These are phyloP conservation scores for Thomomys bottae DNA, from an alignment of 2,113 vertebrate genomes.

Conservation along the genomic window DNA sequence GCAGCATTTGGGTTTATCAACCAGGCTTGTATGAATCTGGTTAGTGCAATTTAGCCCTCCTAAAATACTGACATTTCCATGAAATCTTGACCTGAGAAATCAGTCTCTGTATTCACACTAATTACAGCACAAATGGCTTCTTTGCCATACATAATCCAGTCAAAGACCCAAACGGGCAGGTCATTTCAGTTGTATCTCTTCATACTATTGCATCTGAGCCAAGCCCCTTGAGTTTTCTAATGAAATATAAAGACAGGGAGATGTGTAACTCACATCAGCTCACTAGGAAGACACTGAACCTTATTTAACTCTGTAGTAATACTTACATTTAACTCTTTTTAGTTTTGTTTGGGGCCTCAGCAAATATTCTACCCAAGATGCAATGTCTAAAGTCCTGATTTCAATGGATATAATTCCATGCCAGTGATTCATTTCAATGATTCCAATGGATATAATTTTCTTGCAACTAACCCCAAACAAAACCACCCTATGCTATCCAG, in stretches of 20 bases:
- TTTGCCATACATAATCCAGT: not conserved
- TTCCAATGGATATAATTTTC: not conserved
- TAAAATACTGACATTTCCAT: not conserved
- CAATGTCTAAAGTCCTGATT: not conserved
- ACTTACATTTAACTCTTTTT: not conserved
- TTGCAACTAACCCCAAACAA: constrained; percentile 22
- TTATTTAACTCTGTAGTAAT: not conserved
- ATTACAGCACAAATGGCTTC: not conserved
- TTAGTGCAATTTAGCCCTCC: not conserved
- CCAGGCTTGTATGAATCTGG: not conserved
- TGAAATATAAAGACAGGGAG: not conserved
- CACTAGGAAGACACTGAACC: not conserved
- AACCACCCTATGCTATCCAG: not conserved
- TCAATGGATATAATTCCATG: not conserved
- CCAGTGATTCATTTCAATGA: not conserved
- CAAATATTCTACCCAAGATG: not conserved
- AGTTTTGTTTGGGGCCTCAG: not conserved
- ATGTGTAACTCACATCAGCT: not conserved
- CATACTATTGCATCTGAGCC: not conserved
- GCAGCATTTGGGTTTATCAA: not conserved
- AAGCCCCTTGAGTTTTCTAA: constrained; percentile 1
- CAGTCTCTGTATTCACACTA: constrained; percentile 7
- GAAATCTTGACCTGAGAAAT: not conserved
- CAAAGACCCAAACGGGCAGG: not conserved
- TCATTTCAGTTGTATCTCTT: constrained; percentile 12